A percentile compares a stretch with the other conserved stretches of the same genome.
Conservation (phyloP, 2,888 invertebrate genomes). For the Stictocephala bisonia region DNA sequence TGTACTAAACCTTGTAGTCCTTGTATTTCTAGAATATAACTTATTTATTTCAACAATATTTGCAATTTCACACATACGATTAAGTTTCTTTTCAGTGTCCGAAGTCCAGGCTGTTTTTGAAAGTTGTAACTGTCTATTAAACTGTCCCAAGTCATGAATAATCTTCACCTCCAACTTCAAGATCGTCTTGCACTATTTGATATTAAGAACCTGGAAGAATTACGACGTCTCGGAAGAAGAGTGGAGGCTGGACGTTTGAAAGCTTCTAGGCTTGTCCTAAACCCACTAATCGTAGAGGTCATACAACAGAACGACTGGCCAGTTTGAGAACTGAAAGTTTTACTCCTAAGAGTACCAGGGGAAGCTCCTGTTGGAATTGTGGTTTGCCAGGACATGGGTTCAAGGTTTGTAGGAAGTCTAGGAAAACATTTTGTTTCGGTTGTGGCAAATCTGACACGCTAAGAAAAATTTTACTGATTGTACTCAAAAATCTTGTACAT, state of each 20-base stretch:
- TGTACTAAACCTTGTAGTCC: too few relatives aligned
- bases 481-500: neutral
- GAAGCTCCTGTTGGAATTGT: slow-evolving; percentile 32
- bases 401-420: neutral
- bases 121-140: too few relatives aligned
- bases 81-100: too few relatives aligned
- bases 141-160: neutral
- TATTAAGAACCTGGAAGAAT: neutral
- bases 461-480: too few relatives aligned
- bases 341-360: neutral
- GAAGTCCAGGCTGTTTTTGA: too few relatives aligned
- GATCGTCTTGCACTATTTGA: neutral
- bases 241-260: neutral
- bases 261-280: neutral
- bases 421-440: neutral
- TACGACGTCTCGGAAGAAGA: neutral
- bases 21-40: too few relatives aligned
- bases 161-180: neutral
- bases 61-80: too few relatives aligned
- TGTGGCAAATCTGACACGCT: neutral
- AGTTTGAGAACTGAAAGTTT: too few relatives aligned
- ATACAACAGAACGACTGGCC: too few relatives aligned
- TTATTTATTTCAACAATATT: too few relatives aligned
- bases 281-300: too few relatives aligned
- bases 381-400: slow-evolving; percentile 13